Percentiles rank a stretch among this genome's conserved stretches.
These are phyloP conservation scores for Drepanosiphum platanoidis DNA, from an alignment of 2,888 invertebrate genomes.

Conservation along the genomic window DNA sequence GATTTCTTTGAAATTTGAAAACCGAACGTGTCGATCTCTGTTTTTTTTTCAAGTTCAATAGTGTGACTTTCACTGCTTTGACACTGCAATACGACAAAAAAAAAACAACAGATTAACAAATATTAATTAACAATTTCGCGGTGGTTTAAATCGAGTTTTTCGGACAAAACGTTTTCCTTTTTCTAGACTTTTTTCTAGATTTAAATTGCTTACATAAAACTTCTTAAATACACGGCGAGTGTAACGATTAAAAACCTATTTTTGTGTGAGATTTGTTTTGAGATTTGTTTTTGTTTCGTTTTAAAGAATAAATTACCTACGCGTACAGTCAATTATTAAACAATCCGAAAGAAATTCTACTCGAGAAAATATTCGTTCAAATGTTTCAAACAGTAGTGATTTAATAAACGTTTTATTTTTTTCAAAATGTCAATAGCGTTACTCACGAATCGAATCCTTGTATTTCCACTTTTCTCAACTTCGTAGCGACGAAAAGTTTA, in stretches of 20 bases:
- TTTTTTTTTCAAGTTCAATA: constrained; percentile 30
- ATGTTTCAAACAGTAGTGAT: not conserved
- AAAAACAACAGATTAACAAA: not conserved
- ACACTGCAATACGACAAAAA: constrained; percentile 20
- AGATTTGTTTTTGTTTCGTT: no score
- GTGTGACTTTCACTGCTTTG: constrained; percentile 24
- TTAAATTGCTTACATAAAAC: no score
- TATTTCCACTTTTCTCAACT: constrained; percentile 54
- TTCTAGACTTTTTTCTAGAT: no score
- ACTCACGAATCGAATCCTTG: constrained; percentile 52
- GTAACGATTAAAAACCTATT: no score
- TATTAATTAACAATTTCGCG: not conserved
- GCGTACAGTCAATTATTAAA: no score
- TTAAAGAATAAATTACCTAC: no score
- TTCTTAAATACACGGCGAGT: no score
- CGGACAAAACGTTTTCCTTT: no score
- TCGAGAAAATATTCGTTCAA: not conserved
- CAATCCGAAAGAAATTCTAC: not conserved
- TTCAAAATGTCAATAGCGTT: no score
- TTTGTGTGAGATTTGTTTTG: no score
- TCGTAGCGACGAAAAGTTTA: constrained; percentile 38
- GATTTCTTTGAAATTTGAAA: constrained; percentile 40
- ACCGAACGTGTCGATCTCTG: not conserved
- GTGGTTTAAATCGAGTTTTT: no score
- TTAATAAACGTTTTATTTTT: no score